Evolutionary conservation across 2,797 vertebrate species (phyloP).

Genomic region (Tadarida brasiliensis): DNA sequence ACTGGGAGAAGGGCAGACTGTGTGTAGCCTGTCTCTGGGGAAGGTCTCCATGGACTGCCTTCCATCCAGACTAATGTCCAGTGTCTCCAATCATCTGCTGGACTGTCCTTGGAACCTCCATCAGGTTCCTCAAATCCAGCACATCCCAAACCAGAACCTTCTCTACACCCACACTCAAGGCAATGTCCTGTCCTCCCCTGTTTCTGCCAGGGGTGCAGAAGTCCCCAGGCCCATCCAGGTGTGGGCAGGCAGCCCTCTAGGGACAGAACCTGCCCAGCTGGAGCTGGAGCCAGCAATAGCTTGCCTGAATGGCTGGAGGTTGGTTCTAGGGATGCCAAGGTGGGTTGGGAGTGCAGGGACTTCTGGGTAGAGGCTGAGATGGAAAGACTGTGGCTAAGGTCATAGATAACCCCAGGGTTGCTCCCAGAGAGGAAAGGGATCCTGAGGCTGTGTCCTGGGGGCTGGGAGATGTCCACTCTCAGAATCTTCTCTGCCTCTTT

Average conservation of each 20-base stretch:
- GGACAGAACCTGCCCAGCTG: background rate
- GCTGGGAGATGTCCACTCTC: background rate
- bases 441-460: background rate
- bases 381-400: background rate
- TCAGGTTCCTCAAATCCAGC: background rate
- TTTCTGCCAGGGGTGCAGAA: background rate
- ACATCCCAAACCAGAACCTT: background rate
- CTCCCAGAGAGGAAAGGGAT: background rate
- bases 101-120: background rate
- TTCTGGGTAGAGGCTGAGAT: background rate
- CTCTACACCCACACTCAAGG: background rate
- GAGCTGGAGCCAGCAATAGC: background rate
- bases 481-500: background rate
- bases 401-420: background rate
- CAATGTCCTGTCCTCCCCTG: background rate
- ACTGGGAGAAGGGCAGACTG: background rate
- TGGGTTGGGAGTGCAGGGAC: too few relatives aligned
- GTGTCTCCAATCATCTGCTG: background rate
- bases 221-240: background rate
- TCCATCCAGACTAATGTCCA: background rate
- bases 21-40: background rate
- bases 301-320: background rate
- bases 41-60: background rate
- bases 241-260: background rate
- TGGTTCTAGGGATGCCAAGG: background rate